These are phyloP conservation scores for Tauraco erythrolophus DNA, from an alignment of 2,113 vertebrate genomes.

Conservation along the genomic window DNA sequence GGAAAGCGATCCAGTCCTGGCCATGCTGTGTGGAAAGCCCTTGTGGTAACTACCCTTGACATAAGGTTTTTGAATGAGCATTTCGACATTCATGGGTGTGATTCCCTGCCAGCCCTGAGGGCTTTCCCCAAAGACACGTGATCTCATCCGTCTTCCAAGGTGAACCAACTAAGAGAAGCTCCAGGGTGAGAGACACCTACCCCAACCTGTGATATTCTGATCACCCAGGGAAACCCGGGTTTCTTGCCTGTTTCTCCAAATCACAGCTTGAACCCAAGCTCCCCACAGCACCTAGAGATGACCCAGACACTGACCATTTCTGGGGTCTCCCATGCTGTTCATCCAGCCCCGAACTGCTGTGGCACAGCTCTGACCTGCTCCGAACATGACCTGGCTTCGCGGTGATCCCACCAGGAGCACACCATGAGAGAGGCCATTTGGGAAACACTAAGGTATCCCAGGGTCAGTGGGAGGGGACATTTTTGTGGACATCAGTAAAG, in stretches of 20 bases:
- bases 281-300: not conserved
- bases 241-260: not conserved
- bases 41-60: not conserved
- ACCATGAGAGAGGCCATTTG: not conserved
- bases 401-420: not conserved
- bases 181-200: not conserved
- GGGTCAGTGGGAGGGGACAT: not conserved
- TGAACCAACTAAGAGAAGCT: not conserved
- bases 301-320: too few species aligned
- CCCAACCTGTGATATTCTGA: not conserved
- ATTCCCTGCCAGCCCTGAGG: not conserved
- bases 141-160: not conserved
- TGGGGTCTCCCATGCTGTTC: accelerated
- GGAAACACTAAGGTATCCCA: not conserved
- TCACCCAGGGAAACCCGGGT: accelerated
- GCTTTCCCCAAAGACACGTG: not conserved
- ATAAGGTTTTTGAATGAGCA: not conserved
- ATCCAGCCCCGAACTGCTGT: accelerated
- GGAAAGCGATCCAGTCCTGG: not conserved
- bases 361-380: not conserved
- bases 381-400: not conserved
- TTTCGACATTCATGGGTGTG: accelerated
- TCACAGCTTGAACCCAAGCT: not conserved
- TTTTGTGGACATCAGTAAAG: not conserved
- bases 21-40: not conserved